Conservation (phyloP, 1,140 invertebrate genomes). For the Paraescarpia echinospica region DNA sequence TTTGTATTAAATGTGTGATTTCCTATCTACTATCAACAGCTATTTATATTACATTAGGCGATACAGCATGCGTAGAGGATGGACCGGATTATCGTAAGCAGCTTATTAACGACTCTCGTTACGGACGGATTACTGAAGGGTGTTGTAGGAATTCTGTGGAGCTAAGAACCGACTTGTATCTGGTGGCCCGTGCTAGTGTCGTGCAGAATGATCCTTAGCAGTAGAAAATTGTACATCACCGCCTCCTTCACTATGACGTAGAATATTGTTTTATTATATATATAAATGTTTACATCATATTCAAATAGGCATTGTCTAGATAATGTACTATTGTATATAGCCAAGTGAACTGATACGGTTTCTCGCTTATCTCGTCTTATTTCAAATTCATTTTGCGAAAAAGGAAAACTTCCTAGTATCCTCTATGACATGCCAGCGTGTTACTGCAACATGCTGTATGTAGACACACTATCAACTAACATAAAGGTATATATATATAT, state of each 20-base stretch:
- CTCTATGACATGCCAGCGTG: too few relatives aligned
- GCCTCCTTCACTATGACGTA: neutral
- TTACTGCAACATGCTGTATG: too few relatives aligned
- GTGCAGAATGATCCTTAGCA: neutral
- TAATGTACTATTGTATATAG: too few relatives aligned
- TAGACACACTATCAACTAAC: too few relatives aligned
- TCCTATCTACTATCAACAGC: neutral
- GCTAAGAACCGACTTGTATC: neutral
- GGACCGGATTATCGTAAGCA: neutral
- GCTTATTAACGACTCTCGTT: neutral
- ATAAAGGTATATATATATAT: too few relatives aligned
- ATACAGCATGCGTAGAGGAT: neutral
- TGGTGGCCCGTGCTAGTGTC: neutral
- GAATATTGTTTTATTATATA: neutral
- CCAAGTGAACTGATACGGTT: too few relatives aligned
- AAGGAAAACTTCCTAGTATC: too few relatives aligned
- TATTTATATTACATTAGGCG: neutral
- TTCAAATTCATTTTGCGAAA: too few relatives aligned
- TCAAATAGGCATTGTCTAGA: too few relatives aligned
- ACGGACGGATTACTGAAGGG: neutral
- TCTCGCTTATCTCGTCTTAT: too few relatives aligned
- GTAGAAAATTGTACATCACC: neutral
- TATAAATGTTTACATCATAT: too few relatives aligned
- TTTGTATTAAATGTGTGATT: neutral
- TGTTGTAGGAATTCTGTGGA: neutral